Conservation (phyloP, 2,113 vertebrate genomes). For the Brachionichthys hirsutus region DNA sequence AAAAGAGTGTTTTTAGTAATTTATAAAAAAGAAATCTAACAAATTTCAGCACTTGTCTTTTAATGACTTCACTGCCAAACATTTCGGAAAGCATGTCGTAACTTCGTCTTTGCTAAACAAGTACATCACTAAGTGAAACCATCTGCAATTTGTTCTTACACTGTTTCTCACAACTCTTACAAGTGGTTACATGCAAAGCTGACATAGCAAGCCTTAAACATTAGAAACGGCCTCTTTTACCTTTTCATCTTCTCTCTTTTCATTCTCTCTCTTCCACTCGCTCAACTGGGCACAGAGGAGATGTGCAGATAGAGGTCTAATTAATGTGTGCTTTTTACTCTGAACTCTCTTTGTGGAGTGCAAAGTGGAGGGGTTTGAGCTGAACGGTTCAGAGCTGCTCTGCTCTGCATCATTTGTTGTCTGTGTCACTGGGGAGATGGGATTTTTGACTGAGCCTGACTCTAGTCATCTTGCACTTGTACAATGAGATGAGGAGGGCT, state of each 20-base stretch:
- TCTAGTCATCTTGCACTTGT: constrained; percentile 18
- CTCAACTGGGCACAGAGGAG: constrained; percentile 35
- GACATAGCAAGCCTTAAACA: background rate
- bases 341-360: constrained; percentile 37
- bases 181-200: background rate
- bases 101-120: too few relatives aligned
- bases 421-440: constrained; percentile 34
- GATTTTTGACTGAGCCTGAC: constrained; percentile 42
- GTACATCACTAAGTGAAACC: too few relatives aligned
- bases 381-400: constrained; percentile 39
- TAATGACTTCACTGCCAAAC: too few relatives aligned
- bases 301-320: constrained; percentile 55
- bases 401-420: constrained; percentile 56
- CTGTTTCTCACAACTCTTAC: too few relatives aligned
- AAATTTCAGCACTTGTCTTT: too few relatives aligned
- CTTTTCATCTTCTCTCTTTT: background rate
- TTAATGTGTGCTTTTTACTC: constrained; percentile 54
- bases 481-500: constrained; percentile 3
- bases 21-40: too few relatives aligned
- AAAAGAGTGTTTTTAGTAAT: too few relatives aligned
- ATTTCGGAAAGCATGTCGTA: too few relatives aligned
- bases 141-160: too few relatives aligned
- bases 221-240: background rate
- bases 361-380: constrained; percentile 23
- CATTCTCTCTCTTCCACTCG: constrained; percentile 1